Conservation (phyloP, 2,113 vertebrate species). For the Eolophus roseicapilla region DNA sequence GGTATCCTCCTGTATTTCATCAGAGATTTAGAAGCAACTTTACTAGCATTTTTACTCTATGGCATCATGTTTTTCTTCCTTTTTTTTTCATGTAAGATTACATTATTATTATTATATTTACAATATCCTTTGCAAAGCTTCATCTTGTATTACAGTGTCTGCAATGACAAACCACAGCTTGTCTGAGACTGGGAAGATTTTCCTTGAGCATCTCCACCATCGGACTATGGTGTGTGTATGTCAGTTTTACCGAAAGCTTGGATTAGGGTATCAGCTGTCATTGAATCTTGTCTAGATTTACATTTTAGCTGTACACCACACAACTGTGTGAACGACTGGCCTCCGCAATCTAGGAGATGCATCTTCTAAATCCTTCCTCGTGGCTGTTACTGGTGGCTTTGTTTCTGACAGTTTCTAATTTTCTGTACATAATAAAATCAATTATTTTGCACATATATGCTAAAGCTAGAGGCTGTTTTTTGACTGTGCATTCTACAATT, state of each 20-base stretch:
- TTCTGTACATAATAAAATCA: constrained; percentile 62
- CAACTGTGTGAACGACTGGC: constrained; percentile 35
- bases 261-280: constrained; percentile 47
- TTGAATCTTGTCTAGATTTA: constrained; percentile 33
- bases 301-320: constrained; percentile 45
- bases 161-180: not conserved
- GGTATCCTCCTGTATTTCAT: not conserved
- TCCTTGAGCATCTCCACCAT: not conserved
- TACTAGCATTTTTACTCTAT: not conserved
- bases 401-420: constrained; percentile 66
- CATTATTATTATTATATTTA: not conserved
- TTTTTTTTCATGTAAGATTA: not conserved
- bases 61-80: not conserved
- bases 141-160: not conserved
- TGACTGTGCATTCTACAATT: constrained; percentile 65
- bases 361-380: constrained; percentile 8
- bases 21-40: not conserved
- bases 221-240: constrained; percentile 4
- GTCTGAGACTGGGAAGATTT: constrained; percentile 1
- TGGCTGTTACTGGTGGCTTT: constrained; percentile 55
- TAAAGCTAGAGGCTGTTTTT: constrained; percentile 71
- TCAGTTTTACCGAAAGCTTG: constrained; percentile 41
- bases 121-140: not conserved
- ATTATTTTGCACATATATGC: constrained; percentile 64
- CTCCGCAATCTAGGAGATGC: constrained; percentile 20